Evolutionary conservation across 2,797 vertebrate species (phyloP).

Genomic region (Pseudochaenichthys georgianus): DNA sequence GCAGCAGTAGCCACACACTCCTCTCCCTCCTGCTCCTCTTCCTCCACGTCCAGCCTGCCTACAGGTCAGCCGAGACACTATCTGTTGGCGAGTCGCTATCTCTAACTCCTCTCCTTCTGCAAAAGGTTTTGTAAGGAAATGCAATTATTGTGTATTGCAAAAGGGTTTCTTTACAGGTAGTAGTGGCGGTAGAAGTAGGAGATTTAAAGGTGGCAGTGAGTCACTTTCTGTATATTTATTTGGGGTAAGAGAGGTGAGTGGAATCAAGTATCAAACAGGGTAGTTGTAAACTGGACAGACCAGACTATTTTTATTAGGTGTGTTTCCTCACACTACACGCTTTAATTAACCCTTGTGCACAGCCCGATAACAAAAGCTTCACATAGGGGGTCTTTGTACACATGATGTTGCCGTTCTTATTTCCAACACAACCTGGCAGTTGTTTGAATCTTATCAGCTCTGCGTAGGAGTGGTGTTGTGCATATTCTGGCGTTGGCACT

Average conservation of each 20-base stretch:
- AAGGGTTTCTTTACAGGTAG: not conserved
- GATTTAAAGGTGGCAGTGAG: not conserved
- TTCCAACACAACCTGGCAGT: not conserved
- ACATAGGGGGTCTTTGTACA: not conserved
- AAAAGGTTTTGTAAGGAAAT: not conserved
- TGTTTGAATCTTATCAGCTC: not conserved
- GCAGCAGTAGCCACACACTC: slow-evolving; percentile 69
- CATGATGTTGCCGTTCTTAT: not conserved
- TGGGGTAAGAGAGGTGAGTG: not conserved
- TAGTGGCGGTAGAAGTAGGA: not conserved
- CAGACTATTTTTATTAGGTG: not conserved
- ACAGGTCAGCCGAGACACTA: slow-evolving; percentile 70
- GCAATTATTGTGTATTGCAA: not conserved
- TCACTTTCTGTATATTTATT: not conserved
- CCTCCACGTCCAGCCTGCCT: slow-evolving; percentile 68
- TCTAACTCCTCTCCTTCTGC: slow-evolving; percentile 1
- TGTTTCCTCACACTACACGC: not conserved
- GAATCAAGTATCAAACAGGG: not conserved
- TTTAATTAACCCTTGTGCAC: not conserved
- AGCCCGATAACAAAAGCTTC: not conserved
- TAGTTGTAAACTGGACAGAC: not conserved
- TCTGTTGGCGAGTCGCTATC: slow-evolving; percentile 14
- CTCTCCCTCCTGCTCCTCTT: slow-evolving; percentile 68
- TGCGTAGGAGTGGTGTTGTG: not conserved
- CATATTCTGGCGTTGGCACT: not conserved